Evolutionary conservation across 2,113 vertebrate species (phyloP).

Genomic region (Hippoglossus stenolepis): DNA sequence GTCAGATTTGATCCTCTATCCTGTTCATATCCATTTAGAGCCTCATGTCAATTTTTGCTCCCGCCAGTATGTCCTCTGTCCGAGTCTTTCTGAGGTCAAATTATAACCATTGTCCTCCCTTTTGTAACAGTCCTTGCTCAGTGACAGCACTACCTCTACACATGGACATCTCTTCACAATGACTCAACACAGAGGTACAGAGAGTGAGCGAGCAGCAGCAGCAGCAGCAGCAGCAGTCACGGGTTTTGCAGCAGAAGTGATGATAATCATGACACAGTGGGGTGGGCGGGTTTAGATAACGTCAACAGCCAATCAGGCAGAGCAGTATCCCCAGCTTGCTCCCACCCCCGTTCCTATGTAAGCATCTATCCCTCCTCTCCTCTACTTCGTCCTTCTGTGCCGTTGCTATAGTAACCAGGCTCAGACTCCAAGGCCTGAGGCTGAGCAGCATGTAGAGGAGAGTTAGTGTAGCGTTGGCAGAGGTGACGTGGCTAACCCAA

Average conservation of each 20-base stretch:
- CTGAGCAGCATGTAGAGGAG: constrained; percentile 56
- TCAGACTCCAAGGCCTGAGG: constrained; percentile 67
- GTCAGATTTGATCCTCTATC: neutral
- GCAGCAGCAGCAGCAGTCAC: constrained; percentile 73
- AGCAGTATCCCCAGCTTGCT: constrained; percentile 72
- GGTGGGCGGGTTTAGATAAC: constrained; percentile 77
- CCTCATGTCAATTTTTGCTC: constrained; percentile 17
- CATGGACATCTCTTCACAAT: constrained; percentile 78
- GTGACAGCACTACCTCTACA: constrained; percentile 23
- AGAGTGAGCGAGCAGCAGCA: constrained; percentile 22
- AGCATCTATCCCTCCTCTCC: constrained; percentile 77
- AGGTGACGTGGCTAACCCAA: constrained; percentile 60
- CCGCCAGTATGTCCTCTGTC: constrained; percentile 41
- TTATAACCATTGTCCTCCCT: constrained; percentile 15
- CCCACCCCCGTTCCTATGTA: constrained; percentile 67
- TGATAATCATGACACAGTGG: constrained; percentile 69
- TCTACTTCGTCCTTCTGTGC: constrained; percentile 78
- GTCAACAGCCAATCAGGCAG: constrained; percentile 83
- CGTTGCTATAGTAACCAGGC: constrained; percentile 90
- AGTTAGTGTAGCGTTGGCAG: constrained; percentile 59
- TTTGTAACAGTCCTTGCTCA: constrained; percentile 23
- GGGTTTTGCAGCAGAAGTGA: constrained; percentile 80
- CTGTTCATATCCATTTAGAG: constrained; percentile 25
- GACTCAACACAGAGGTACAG: constrained; percentile 60
- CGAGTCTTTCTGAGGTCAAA: constrained; percentile 76